These are phyloP conservation scores for Drosophila picticornis DNA, from an alignment of 2,888 invertebrate genomes.

Conservation along the genomic window DNA sequence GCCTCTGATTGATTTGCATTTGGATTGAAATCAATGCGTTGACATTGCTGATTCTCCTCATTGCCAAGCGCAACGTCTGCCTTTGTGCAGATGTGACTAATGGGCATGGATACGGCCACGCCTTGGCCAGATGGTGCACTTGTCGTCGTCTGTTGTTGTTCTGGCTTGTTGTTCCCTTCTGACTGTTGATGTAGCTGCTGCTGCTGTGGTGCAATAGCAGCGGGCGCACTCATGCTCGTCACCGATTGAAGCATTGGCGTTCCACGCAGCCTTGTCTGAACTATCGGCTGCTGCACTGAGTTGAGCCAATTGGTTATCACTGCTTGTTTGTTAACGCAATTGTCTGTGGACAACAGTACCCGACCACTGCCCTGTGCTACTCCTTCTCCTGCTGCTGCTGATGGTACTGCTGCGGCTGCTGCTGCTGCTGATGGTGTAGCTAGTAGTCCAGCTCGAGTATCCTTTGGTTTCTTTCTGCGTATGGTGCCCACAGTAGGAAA, in stretches of 20 bases:
- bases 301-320: conserved; percentile 51
- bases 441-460: not conserved
- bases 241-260: not conserved
- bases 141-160: not conserved
- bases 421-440: not conserved
- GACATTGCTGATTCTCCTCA: not conserved
- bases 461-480: conserved; percentile 34
- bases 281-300: conserved; percentile 23
- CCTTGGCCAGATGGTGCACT: not conserved
- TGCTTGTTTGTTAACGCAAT: conserved; percentile 12
- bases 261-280: not conserved
- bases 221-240: not conserved
- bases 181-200: not conserved
- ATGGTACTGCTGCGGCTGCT: not conserved
- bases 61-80: not conserved
- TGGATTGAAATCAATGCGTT: not conserved
- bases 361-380: not conserved
- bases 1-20: not conserved
- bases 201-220: not conserved
- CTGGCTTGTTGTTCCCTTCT: not conserved
- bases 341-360: not conserved
- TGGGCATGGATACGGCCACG: not conserved
- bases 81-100: not conserved
- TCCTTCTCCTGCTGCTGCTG: not conserved
- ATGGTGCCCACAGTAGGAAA: conserved; percentile 42